Evolutionary conservation across 2,888 invertebrate species (phyloP).

Genomic region (Heliconius aoede): DNA sequence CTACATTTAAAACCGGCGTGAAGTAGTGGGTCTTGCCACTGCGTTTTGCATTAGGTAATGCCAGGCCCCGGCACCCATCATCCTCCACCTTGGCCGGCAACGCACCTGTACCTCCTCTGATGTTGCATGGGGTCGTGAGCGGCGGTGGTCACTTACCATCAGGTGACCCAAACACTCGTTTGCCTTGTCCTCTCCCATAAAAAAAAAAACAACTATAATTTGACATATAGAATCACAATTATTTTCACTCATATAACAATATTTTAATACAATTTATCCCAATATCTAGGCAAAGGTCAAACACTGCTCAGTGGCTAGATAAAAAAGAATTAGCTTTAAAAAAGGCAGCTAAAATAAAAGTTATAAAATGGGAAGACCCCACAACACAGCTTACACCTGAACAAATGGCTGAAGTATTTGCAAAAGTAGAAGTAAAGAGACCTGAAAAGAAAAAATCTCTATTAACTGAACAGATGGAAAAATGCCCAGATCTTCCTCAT

Average conservation of each 20-base stretch:
- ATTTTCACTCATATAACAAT: slow-evolving; percentile 74
- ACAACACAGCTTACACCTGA: slow-evolving; percentile 78
- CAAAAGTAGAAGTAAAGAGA: slow-evolving; percentile 69
- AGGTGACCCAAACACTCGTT: too few species aligned
- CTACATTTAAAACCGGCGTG: too few species aligned
- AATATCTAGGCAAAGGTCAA: slow-evolving; percentile 88
- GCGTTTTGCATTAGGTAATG: too few species aligned
- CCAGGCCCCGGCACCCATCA: too few species aligned
- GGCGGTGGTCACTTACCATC: too few species aligned
- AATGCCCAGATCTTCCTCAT: slow-evolving; percentile 89
- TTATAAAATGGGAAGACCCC: slow-evolving; percentile 88
- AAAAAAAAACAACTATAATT: too few species aligned
- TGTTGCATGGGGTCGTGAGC: too few species aligned
- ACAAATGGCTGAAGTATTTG: slow-evolving; percentile 85
- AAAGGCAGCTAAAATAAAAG: slow-evolving; percentile 89
- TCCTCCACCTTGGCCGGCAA: too few species aligned
- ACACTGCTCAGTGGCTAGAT: slow-evolving; percentile 94
- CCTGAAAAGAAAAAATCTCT: slow-evolving; percentile 82
- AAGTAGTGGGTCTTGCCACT: too few species aligned
- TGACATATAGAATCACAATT: too few species aligned
- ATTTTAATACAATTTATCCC: not conserved
- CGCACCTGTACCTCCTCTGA: too few species aligned
- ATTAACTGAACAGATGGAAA: slow-evolving; percentile 89
- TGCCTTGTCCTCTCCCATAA: too few species aligned
- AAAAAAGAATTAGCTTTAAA: slow-evolving; percentile 94